Base-by-base conservation (phyloP, 1,140 invertebrate genomes). In the Charaxes varanes region DNA sequence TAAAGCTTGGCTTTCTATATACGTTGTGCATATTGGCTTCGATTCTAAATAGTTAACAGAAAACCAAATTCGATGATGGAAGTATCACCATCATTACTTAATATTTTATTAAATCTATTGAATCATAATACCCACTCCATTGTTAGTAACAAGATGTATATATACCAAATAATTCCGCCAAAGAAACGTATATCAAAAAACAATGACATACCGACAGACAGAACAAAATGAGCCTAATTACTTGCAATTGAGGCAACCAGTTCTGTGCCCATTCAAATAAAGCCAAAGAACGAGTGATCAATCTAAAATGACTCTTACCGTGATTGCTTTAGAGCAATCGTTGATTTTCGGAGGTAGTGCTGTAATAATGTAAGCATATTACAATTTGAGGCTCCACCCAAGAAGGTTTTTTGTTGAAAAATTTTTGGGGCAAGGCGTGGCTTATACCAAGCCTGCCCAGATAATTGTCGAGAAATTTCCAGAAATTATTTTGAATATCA, bases 221-320 rank as follows among this genome's bases (percentile, higher is more conserved):
- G 40, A 47, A 52, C 62, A 47, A 68, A 68, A 62, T 62, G 48
- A 43, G 46, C 33, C 60, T 68, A 68, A 68, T 68, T 60, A 68
- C 55, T 52, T 48, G 44, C 53, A 55, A 60, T 60, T 56, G 53
- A 35, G 40, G 10, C 41, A 44, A 61, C 50, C 41, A 37, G 49
- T 46, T 44, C 12, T 37, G 4, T 11, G 35, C 14, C 23, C 31
- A 36, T 22, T 37, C 18, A 43, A 37, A 6, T 14, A 15, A 28
- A 18, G 24, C 19, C 27, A 26, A 18, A 27, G 31, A 50, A 37
- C 23, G 4, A 6, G 2, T n/a, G 6, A 4, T 10, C 5, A 4
- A 1, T 6, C 4, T 3, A 30, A 21, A 38, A 38, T 13, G 14
- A 42, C 15, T 16, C 22, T 33, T 13, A 23, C 28, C 18, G 18